Evolutionary conservation across 2,888 invertebrate genomes (phyloP), one percentile per base, ranked within the genome.

Genomic region (Drosophila lutescens): DNA sequence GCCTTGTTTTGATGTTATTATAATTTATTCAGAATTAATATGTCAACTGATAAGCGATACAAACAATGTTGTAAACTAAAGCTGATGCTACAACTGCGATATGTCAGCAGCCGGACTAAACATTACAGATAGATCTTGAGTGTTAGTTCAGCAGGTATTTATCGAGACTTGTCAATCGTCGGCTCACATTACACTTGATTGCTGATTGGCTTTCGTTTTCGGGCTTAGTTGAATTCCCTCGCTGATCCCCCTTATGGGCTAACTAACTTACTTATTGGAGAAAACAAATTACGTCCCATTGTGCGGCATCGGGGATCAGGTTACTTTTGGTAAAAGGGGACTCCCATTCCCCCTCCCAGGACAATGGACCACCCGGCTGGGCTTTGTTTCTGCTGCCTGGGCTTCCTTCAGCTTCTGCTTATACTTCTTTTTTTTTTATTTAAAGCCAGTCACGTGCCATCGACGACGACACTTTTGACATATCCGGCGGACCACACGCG

Each of bases 401-500:
- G n/a, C 41, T 51, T 55, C 47, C n/a, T 9, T n/a, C n/a, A n/a
- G n/a, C n/a, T n/a, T 13, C 10, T 61, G 54, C 55, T 59, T 56
- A 46, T 61, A 61, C 30, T 2, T 7, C 0, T 70, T 20, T 20
- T 26, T 26, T 23, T 23, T 26, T 0, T 26, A 26, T 26, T 61
- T 63, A 74, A 77, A 77, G 78, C 80, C 74, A 76, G 86, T 78
- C 84, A 85, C 81, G 80, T 78, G 86, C 84, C 81, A 80, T 66
- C 74, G 72, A 74, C 68, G 89, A 78, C 78, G 83, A 89, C 82
- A 88, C 86, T 88, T 79, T 72, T 85, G 86, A 89, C 86, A 89
- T 86, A 88, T 86, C 86, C 86, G 86, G 89, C 86, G 75, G 86
- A 86, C 86, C 86, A 86, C 86, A 86, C 89, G 89, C 78, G 70